Base-by-base conservation (phyloP, 1,140 invertebrate genomes). In the Centruroides vittatus region DNA sequence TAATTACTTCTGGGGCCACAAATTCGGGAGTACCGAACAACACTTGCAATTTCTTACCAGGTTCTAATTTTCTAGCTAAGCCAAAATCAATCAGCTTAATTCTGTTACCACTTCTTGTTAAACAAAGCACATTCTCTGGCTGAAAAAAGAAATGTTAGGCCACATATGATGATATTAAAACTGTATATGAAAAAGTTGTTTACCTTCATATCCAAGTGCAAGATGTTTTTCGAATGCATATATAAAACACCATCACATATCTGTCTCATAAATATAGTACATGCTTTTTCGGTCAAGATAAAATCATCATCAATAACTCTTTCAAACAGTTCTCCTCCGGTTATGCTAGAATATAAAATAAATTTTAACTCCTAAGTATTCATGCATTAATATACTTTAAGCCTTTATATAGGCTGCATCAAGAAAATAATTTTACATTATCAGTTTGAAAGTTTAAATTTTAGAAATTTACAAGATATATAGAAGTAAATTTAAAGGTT, bases 41-140 rank as follows among this genome's bases (percentile, higher is more conserved):
- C 0, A 70, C 66, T 55, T 70, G 69, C 5, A 98, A 76, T 68
- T 95, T 93, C 76, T 93, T 93, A 61, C 83, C 82, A 0, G 93
- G 90, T 73, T 95, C 89, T 67, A 86, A 96, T 72, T 90, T 85
- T 62, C 93, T 78, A 1, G 95, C 94, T 58, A 99, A 75, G 23
- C 95, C 95, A 74, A 97, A 98, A 74, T 96, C 93, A 62, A 98
- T 98, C 64, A 98, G 93, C 77, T 99, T 98, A 67, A 99, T 93
- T 66, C 93, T 81, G 73, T 98, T 98, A 7, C 94, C 93, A 47
- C 88, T 85, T 73, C 90, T 88, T 58, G 93, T 92, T 35, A 97
- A 78, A 70, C 95, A 98, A 2, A 98, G 76, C 68, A 98, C 94
- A 73, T 98, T 99, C 76, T 99, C 95, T 11, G 95, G 95, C 82